Percentiles rank a stretch among this genome's conserved stretches.
Evolutionary conservation across 23 tunicate species (phyloP).

Genomic region (Aplidium turbinatum): DNA sequence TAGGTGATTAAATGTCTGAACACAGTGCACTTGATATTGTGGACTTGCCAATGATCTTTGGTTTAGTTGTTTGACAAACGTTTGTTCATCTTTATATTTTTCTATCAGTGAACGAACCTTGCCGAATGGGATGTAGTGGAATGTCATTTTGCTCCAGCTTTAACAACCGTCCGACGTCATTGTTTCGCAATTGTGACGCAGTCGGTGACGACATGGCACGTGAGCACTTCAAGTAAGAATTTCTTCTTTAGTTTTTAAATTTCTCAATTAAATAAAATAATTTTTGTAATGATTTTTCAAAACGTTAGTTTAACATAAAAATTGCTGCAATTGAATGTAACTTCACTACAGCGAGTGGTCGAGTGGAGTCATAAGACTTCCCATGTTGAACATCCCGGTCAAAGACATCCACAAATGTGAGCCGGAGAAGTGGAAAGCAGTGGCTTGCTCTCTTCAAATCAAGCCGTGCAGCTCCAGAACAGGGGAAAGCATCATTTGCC

Average conservation of each 20-base stretch:
- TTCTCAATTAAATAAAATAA: background rate
- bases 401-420: slow-evolving; percentile 59
- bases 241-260: background rate
- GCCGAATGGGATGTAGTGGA: slow-evolving; percentile 73
- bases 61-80: too few species aligned
- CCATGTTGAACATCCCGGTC: slow-evolving; percentile 45
- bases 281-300: background rate
- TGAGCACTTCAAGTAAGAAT: slow-evolving; percentile 51
- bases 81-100: too few species aligned
- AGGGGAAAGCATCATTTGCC: slow-evolving; percentile 73
- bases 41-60: too few species aligned
- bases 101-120: slow-evolving; percentile 65
- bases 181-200: slow-evolving; percentile 64
- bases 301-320: background rate
- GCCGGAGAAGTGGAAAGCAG: slow-evolving; percentile 88
- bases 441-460: slow-evolving; percentile 74
- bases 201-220: slow-evolving; percentile 54
- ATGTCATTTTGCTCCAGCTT: slow-evolving; percentile 77
- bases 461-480: slow-evolving; percentile 67
- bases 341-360: slow-evolving; percentile 57
- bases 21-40: too few species aligned
- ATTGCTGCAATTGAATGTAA: background rate
- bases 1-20: too few species aligned
- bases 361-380: slow-evolving; percentile 38
- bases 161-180: slow-evolving; percentile 71